Conservation (phyloP, 1,140 invertebrate genomes). For the Protaetia brevitarsis region DNA sequence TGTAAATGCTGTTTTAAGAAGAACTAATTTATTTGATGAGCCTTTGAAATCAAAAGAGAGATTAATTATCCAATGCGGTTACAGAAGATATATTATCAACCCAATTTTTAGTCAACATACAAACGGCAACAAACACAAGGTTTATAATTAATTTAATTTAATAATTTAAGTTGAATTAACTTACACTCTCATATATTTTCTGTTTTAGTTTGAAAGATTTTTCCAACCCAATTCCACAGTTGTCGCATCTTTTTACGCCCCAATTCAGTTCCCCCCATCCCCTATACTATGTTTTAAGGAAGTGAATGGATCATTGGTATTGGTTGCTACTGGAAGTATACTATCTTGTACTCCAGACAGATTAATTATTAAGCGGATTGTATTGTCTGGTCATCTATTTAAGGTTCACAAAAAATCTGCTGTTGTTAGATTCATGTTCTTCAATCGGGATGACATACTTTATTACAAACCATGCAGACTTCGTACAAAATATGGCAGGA, state of each 20-base stretch:
- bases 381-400: conserved; percentile 87
- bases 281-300: conserved; percentile 88
- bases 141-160: conserved; percentile 45
- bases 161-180: conserved; percentile 1
- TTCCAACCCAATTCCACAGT: conserved; percentile 78
- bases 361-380: conserved; percentile 85
- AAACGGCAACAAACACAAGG: conserved; percentile 93
- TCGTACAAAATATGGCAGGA: conserved; percentile 86
- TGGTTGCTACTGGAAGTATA: conserved; percentile 86
- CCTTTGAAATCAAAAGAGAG: conserved; percentile 92
- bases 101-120: conserved; percentile 91
- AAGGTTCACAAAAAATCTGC: conserved; percentile 85
- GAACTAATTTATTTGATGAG: conserved; percentile 61
- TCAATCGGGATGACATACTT: conserved; percentile 92
- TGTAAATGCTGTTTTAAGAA: conserved; percentile 83
- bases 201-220: conserved; percentile 86
- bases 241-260: conserved; percentile 91
- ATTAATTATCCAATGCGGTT: conserved; percentile 94
- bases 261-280: conserved; percentile 90
- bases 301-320: conserved; percentile 61
- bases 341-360: conserved; percentile 89
- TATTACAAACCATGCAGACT: conserved; percentile 97
- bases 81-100: conserved; percentile 76
- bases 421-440: conserved; percentile 97
- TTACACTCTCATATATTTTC: too few species aligned